A percentile compares a stretch with the other conserved stretches of the same genome.
Conservation (phyloP, 2,113 vertebrate species). For the Scytalopus superciliaris region DNA sequence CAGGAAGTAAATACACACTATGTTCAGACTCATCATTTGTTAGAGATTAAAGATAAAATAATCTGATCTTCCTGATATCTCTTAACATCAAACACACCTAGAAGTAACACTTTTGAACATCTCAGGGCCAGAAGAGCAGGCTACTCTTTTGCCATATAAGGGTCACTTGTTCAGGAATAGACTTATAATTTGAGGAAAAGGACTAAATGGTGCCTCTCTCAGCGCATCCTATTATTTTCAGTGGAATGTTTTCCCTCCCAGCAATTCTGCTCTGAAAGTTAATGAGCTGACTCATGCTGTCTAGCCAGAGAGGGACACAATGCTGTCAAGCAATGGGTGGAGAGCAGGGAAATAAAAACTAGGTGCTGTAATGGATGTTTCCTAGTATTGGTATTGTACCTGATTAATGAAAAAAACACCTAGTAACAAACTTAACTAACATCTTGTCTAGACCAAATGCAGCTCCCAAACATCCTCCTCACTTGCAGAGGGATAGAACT, state of each 20-base stretch:
- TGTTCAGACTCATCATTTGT: slow-evolving; percentile 36
- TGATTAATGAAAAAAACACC: neutral
- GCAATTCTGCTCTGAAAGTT: neutral
- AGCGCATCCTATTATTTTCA: neutral
- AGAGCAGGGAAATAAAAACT: neutral
- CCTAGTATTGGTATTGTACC: neutral
- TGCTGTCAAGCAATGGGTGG: neutral
- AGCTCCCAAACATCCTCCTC: neutral
- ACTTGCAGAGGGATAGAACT: neutral
- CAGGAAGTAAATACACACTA: slow-evolving; percentile 38
- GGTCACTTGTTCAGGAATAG: neutral
- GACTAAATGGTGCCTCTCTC: neutral
- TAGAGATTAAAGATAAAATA: slow-evolving; percentile 51
- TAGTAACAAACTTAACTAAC: neutral
- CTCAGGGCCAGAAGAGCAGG: neutral
- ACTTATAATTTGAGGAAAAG: neutral
- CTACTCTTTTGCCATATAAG: neutral
- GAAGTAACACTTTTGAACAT: neutral
- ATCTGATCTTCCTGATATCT: slow-evolving; percentile 21
- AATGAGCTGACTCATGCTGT: slow-evolving; percentile 5
- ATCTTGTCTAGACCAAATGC: neutral
- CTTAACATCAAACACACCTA: neutral
- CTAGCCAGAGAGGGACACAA: neutral
- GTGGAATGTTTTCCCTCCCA: neutral
- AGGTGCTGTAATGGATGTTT: neutral